Evolutionary conservation across 1,140 invertebrate species (phyloP), one percentile per base, ranked within the genome.

Genomic region (Neomicropteryx cornuta): DNA sequence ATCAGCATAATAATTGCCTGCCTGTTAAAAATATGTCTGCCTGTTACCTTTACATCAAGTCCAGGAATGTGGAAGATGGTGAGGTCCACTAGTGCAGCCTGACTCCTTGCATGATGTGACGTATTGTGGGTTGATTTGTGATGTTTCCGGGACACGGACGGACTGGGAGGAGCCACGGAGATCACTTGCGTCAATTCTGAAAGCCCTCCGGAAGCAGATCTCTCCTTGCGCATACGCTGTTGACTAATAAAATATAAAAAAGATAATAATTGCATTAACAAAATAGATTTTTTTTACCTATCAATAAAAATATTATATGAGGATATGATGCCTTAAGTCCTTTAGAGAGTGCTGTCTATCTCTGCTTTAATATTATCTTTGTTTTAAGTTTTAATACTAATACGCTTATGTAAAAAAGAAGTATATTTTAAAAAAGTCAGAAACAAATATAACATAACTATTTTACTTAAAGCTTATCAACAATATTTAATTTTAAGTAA

Each of bases 21-120:
- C n/a, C 24, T 8, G n/a, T 27, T 8, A 27, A 8, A 27, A 8
- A 27, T 27, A 32, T 32, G 19, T 30, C 18, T 14, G 20, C 29
- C 13, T n/a, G n/a, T n/a, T 16, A 94, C 79, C 73, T 94, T 94
- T 14, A 96, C 85, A 67, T 95, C 88, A 39, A 97, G 72, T 1
- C 92, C 92, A 2, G 93, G 93, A 52, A 97, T 87, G 50, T 93
- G 83, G 63, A 97, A 96, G 41, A 93, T 83, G 2, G 92, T 96
- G 34, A 88, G 68, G 64, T 92, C 87, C 4, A 78, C 75, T 0
- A 85, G 66, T 17, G 72, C 55, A 24, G 70, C 67, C 47, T 72
- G 71, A 38, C 60, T 63, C 6, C 62, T 45, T 33, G 52, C 14
- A 59, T 60, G 48, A 51, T 62, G 38, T 51, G 58, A 4, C 60